Conservation (phyloP, 2,797 vertebrate species). For the Pipistrellus nathusii region DNA sequence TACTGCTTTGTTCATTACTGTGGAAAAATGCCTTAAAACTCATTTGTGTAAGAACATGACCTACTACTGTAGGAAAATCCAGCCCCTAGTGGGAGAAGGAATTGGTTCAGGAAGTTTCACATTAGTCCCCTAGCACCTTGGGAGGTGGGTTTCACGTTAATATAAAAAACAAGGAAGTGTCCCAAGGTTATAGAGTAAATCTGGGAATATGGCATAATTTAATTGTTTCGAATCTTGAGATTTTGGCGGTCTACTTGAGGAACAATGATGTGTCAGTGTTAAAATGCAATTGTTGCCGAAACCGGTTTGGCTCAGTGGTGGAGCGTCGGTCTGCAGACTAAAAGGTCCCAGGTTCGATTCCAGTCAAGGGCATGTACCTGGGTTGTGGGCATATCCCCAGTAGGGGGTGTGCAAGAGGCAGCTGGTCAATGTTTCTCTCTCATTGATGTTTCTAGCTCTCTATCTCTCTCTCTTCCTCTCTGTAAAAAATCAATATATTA, state of each 20-base stretch:
- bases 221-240: neutral
- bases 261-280: neutral
- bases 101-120: neutral
- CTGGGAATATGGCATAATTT: neutral
- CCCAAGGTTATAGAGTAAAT: neutral
- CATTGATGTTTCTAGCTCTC: no score
- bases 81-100: neutral
- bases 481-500: no score
- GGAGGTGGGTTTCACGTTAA: neutral
- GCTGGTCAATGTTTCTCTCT: no score
- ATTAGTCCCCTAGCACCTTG: neutral
- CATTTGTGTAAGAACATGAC: neutral
- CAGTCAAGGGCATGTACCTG: no score
- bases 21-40: neutral
- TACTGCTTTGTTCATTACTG: neutral
- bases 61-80: neutral
- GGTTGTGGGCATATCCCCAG: no score
- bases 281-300: neutral
- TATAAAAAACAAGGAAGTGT: neutral
- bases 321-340: no score
- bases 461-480: no score
- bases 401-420: no score
- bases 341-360: no score
- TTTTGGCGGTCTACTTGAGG: neutral
- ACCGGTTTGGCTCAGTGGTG: no score